These are phyloP conservation scores for Phortica okadai DNA, from an alignment of 2,888 invertebrate species.

Conservation along the genomic window DNA sequence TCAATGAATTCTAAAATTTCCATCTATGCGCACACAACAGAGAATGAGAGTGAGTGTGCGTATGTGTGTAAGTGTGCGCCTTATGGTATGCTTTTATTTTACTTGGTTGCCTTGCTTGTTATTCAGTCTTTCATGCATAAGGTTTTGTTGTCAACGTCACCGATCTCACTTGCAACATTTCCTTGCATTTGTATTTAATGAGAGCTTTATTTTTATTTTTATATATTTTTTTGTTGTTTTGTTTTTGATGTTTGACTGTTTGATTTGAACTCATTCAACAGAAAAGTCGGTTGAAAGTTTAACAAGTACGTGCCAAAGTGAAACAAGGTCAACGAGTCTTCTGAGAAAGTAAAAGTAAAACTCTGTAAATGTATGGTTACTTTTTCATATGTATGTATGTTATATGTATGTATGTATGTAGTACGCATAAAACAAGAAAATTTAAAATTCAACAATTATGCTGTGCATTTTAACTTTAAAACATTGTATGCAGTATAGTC, in stretches of 20 bases:
- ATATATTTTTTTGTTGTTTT: background rate
- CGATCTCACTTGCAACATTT: conserved; percentile 2
- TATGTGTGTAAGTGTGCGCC: conserved; percentile 12
- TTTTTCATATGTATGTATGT: too few species aligned
- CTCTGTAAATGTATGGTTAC: background rate
- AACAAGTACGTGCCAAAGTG: background rate
- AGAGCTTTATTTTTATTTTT: background rate
- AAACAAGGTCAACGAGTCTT: conserved; percentile 6
- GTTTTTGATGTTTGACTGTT: background rate
- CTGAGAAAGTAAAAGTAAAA: conserved; percentile 8
- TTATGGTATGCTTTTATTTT: background rate
- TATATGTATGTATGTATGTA: too few species aligned
- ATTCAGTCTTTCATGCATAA: background rate
- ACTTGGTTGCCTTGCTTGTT: conserved; percentile 5
- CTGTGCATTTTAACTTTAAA: too few species aligned
- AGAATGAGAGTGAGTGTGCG: background rate
- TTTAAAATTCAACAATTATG: too few species aligned
- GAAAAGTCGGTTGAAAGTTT: conserved; percentile 7
- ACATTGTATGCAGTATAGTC: too few species aligned
- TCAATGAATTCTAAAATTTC: conserved; percentile 72
- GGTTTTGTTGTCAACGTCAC: background rate
- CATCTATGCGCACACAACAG: conserved; percentile 35
- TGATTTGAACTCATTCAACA: conserved; percentile 11
- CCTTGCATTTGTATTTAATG: background rate
- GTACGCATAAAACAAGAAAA: too few species aligned